Percentiles rank a stretch among this genome's conserved stretches.
Conservation (phyloP, 2,113 vertebrate genomes). For the Sinocyclocheilus anophthalmus region DNA sequence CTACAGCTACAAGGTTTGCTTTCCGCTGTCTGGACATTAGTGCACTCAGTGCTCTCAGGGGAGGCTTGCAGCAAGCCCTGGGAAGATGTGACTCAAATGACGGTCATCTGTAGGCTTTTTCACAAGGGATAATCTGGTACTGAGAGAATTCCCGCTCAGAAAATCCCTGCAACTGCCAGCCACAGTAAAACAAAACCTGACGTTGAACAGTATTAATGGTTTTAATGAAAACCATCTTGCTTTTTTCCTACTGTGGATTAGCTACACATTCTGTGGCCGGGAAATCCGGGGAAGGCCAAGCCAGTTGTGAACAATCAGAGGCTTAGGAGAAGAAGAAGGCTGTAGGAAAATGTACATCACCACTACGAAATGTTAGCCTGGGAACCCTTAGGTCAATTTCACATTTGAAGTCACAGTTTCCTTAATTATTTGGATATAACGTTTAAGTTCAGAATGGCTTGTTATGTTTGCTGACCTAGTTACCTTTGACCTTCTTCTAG, state of each 20-base stretch:
- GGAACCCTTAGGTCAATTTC: constrained; percentile 24
- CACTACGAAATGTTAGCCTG: not conserved
- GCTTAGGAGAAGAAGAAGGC: not conserved
- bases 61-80: not conserved
- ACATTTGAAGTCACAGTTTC: constrained; percentile 43
- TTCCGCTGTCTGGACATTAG: not conserved
- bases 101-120: not conserved
- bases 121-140: not conserved
- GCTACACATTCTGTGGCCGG: constrained; percentile 33
- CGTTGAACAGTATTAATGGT: constrained; percentile 49
- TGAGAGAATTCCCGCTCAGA: constrained; percentile 39
- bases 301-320: constrained; percentile 51
- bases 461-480: not conserved
- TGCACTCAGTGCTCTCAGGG: not conserved
- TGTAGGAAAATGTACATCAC: constrained; percentile 47
- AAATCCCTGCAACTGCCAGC: constrained; percentile 38
- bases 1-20: not conserved
- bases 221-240: constrained; percentile 58
- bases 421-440: not conserved
- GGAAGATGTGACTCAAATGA: not conserved
- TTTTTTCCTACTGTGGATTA: constrained; percentile 41
- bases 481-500: constrained; percentile 4
- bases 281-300: not conserved
- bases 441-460: not conserved
- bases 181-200: constrained; percentile 42